Evolutionary conservation across 64 coral and sea anemone genomes (phyloP).

Genomic region (Montipora cactus): DNA sequence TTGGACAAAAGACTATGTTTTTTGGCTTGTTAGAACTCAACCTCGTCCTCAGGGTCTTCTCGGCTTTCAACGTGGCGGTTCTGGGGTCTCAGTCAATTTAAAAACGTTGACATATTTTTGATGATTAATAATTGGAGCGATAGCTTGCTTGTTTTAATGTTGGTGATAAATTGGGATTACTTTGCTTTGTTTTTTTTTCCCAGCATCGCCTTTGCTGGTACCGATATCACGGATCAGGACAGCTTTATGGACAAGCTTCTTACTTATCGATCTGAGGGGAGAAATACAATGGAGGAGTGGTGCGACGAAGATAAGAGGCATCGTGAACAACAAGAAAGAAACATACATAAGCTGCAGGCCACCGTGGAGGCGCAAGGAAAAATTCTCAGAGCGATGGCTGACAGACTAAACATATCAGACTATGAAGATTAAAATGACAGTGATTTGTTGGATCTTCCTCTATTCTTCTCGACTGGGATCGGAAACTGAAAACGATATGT

Average conservation of each 20-base stretch:
- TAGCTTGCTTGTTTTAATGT: too few species aligned
- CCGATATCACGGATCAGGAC: background rate
- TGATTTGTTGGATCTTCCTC: too few species aligned
- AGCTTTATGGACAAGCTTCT: conserved; percentile 25
- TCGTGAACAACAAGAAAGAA: background rate
- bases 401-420: background rate
- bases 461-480: too few species aligned
- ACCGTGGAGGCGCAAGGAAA: conserved; percentile 32
- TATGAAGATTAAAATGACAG: background rate
- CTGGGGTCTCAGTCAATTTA: too few species aligned
- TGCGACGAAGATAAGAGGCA: too few species aligned
- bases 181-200: background rate
- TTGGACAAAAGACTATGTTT: too few species aligned
- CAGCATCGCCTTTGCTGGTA: background rate
- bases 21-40: too few species aligned
- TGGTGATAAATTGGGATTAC: background rate
- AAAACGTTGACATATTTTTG: too few species aligned
- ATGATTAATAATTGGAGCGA: too few species aligned
- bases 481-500: too few species aligned
- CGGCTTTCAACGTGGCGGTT: too few species aligned
- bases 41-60: too few species aligned
- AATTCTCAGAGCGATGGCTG: conserved; percentile 32
- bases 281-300: background rate
- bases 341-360: conserved; percentile 1
- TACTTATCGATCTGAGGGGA: background rate